phyloP scores from a whole-genome alignment of 2,797 vertebrate genomes.

The Mus caroli region DNA sequence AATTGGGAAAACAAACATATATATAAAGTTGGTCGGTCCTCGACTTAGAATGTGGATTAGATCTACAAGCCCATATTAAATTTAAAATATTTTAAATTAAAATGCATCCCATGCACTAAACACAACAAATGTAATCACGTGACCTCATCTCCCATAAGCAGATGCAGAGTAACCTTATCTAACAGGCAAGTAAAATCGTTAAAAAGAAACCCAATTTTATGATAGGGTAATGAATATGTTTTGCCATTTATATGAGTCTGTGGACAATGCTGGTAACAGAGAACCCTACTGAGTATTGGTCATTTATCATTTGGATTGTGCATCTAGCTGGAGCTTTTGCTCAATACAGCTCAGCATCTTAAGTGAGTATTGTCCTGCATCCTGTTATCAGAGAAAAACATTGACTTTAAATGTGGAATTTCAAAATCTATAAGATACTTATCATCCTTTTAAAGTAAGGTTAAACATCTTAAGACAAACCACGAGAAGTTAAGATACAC shows the following conservation, averaged over 20 bases:
- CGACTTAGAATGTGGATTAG: neutral
- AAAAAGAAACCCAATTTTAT: neutral
- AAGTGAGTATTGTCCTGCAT: neutral
- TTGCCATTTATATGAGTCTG: neutral
- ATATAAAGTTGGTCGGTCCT: neutral
- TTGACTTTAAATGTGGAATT: neutral
- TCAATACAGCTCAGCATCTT: neutral
- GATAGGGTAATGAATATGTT: neutral
- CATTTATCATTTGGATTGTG: neutral
- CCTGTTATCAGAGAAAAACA: neutral
- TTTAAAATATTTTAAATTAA: neutral
- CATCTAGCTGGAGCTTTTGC: neutral
- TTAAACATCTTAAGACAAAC: neutral
- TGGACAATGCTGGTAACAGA: neutral
- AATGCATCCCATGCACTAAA: neutral
- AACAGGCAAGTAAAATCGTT: neutral
- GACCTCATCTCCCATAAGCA: neutral
- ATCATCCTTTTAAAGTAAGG: neutral
- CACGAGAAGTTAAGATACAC: neutral
- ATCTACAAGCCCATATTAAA: neutral
- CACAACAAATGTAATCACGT: neutral
- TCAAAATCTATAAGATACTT: neutral
- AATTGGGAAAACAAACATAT: neutral
- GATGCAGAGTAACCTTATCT: neutral
- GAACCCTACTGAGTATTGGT: neutral